Evolutionary conservation across 35 echinoderm and acorn worm genomes (phyloP), one percentile per base, ranked within the genome.

Genomic region (Eucidaris tribuloides): DNA sequence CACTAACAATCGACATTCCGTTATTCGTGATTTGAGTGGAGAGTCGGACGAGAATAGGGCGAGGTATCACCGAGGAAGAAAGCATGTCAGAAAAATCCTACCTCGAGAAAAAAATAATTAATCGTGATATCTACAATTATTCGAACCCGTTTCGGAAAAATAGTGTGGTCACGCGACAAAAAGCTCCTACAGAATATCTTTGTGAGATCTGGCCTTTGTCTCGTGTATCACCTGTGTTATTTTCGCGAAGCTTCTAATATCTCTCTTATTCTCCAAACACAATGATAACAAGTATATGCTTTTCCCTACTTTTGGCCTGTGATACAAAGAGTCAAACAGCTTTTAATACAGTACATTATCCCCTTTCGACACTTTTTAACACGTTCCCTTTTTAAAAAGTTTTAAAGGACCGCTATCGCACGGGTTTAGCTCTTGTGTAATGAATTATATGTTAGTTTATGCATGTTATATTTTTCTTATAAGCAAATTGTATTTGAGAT

Each of bases 101-200:
- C 41, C 40, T 35, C 24, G 24, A 36, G 44, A 74, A 44, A 40
- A 74, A 40, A 13, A 40, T 22, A n/a, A 2, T 33, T 22, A 74
- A n/a, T 32, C 35, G 68, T 74, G 68, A 74, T 74, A 41, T 74
- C 68, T 74, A n/a, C 68, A 74, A 74, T 74, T 74, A 68, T 68
- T 64, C 25, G 68, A 2, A 40, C 68, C 68, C 37, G 35, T n/a
- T 74, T 27, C 61, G 61, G 61, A 64, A 64, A 41, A 42, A 36
- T 33, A n/a, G 38, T 42, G 68, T n/a, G 48, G n/a, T 42, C 6
- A 40, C 68, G 29, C 24, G 31, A 20, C 0, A 74, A 74, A 44
- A 74, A 40, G 44, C 25, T 40, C 37, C 68, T 40, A 42, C 22
- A 74, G 25, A 38, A 44, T n/a, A 42, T 40, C 44, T 74, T 74